Percentiles rank a stretch among this genome's conserved stretches.
Conservation (phyloP, 2,888 invertebrate genomes). For the Cryptophagus acutangulus region DNA sequence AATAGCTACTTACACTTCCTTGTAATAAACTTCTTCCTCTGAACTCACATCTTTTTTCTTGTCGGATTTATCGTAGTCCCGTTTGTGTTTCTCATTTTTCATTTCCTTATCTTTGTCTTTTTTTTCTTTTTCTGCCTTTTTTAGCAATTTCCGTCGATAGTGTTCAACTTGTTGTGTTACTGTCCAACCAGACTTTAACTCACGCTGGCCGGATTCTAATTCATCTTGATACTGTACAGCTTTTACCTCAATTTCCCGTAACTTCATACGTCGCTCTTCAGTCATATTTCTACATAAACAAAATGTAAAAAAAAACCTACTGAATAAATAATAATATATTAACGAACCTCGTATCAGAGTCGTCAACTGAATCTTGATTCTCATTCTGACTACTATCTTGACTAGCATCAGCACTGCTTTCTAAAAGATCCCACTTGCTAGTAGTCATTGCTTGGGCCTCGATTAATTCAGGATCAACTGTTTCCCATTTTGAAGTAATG, state of each 20-base stretch:
- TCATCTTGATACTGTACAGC: slow-evolving; percentile 95
- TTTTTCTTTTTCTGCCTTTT: slow-evolving; percentile 56
- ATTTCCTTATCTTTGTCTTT: slow-evolving; percentile 42
- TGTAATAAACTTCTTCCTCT: slow-evolving; percentile 45
- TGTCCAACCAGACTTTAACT: slow-evolving; percentile 68
- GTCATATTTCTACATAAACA: slow-evolving; percentile 51
- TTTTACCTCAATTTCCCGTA: slow-evolving; percentile 92
- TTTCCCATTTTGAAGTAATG: slow-evolving; percentile 96
- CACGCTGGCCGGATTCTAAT: slow-evolving; percentile 77
- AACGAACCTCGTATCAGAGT: slow-evolving; percentile 43
- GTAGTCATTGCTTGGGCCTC: slow-evolving; percentile 82
- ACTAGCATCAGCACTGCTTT: slow-evolving; percentile 48
- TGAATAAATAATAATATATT: slow-evolving; percentile 4
- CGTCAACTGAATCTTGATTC: slow-evolving; percentile 44
- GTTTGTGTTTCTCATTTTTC: slow-evolving; percentile 42
- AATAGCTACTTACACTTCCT: slow-evolving; percentile 45
- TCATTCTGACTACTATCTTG: slow-evolving; percentile 44
- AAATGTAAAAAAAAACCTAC: slow-evolving; percentile 3
- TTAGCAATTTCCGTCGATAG: slow-evolving; percentile 81
- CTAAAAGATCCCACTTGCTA: slow-evolving; percentile 82
- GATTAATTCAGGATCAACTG: slow-evolving; percentile 80
- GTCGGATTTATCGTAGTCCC: slow-evolving; percentile 43
- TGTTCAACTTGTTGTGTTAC: slow-evolving; percentile 82
- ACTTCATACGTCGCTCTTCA: slow-evolving; percentile 66
- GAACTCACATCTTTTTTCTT: slow-evolving; percentile 37